Conservation (phyloP, 2,113 vertebrate genomes). For the Gallinago paraguaiae region DNA sequence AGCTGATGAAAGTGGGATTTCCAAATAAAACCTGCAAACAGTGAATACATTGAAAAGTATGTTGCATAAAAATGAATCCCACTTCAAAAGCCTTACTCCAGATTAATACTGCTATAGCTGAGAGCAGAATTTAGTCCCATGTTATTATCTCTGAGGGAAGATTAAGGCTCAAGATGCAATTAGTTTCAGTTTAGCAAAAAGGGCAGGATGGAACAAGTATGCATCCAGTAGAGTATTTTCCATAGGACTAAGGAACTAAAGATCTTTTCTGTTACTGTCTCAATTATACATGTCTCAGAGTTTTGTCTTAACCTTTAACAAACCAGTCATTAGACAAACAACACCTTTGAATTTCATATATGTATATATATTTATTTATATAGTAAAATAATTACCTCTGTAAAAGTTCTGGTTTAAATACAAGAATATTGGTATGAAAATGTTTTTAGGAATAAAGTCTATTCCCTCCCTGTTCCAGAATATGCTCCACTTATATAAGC, state of each 20-base stretch:
- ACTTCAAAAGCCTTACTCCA: slow-evolving; percentile 46
- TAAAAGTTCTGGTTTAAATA: not conserved
- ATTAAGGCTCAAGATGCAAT: slow-evolving; percentile 50
- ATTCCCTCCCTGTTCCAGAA: not conserved
- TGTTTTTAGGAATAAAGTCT: not conserved
- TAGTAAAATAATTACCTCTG: not conserved
- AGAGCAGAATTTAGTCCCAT: slow-evolving; percentile 39
- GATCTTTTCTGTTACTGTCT: not conserved
- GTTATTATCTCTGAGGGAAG: slow-evolving; percentile 48
- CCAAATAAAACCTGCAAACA: slow-evolving; percentile 14
- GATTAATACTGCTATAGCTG: slow-evolving; percentile 29
- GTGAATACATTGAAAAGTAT: not conserved
- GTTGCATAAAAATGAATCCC: slow-evolving; percentile 34
- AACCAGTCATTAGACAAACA: not conserved
- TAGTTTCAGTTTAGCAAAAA: slow-evolving; percentile 32
- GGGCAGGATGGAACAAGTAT: not conserved
- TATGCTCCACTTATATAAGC: not conserved
- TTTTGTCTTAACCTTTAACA: not conserved
- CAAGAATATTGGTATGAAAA: not conserved
- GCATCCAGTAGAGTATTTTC: not conserved
- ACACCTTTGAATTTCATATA: not conserved
- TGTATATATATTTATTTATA: not conserved
- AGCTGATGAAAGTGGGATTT: slow-evolving; percentile 33
- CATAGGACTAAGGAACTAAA: not conserved
- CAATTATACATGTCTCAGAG: not conserved